phyloP scores from a whole-genome alignment of 2,113 vertebrate species.

The Xenopus laevis region DNA sequence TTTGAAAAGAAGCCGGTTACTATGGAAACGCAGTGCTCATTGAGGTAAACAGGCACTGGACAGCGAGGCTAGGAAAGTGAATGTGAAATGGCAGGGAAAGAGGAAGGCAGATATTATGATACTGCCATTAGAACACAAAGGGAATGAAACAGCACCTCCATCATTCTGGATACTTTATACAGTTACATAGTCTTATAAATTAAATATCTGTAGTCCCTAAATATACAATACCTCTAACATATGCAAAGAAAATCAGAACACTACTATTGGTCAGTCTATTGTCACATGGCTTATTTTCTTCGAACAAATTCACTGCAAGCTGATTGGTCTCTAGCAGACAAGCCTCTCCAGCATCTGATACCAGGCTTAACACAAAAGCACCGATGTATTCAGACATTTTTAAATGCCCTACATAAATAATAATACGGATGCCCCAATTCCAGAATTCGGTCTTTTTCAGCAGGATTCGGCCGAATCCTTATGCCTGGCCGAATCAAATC shows the following conservation, averaged over 20 bases:
- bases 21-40: constrained; percentile 79
- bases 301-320: not conserved
- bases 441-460: no score
- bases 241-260: not conserved
- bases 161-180: no score
- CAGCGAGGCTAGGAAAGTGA: constrained; percentile 56
- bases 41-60: constrained; percentile 73
- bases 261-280: not conserved
- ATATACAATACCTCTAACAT: not conserved
- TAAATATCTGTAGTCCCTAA: no score
- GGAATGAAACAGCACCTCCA: no score
- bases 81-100: constrained; percentile 21
- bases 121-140: no score
- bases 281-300: not conserved
- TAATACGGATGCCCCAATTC: no score
- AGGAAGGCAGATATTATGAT: not conserved
- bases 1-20: constrained; percentile 92
- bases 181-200: no score
- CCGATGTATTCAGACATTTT: no score
- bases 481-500: no score
- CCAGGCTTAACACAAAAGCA: no score
- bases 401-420: no score
- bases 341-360: not conserved
- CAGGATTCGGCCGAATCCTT: no score
- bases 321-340: not conserved